A percentile compares a stretch with the other conserved stretches of the same genome.
Evolutionary conservation across 2,113 vertebrate genomes (phyloP).

Genomic region (pig (Sus scrofa)): DNA sequence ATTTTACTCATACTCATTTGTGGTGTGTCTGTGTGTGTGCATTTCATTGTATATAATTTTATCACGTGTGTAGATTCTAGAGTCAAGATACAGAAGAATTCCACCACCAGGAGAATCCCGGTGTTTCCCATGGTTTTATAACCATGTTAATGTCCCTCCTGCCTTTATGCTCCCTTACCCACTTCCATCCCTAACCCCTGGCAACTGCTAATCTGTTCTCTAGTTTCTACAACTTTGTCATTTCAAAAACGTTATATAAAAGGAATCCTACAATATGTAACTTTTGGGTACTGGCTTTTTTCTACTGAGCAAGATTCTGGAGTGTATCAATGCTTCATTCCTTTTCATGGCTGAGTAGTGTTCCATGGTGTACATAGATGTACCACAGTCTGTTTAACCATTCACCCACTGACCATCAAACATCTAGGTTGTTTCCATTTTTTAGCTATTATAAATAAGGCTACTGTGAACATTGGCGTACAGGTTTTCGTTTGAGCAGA

Average conservation of each 20-base stretch:
- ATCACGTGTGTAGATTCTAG: not conserved
- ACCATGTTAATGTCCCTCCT: not conserved
- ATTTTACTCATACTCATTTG: not conserved
- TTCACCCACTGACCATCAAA: not conserved
- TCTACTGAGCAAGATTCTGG: not conserved
- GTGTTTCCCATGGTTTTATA: not conserved
- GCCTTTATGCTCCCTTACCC: not conserved
- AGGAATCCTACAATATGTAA: not conserved
- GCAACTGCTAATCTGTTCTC: not conserved
- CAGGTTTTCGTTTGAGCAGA: constrained; percentile 5
- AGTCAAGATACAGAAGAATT: not conserved
- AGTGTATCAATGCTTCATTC: not conserved
- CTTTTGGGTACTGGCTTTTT: not conserved
- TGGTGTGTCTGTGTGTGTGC: not conserved
- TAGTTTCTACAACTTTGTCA: not conserved
- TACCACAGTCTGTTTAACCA: not conserved
- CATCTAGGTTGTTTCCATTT: not conserved
- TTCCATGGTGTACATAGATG: not conserved
- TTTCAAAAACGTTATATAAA: not conserved
- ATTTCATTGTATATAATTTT: not conserved
- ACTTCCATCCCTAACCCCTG: not conserved
- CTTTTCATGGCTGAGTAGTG: not conserved
- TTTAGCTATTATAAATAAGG: not conserved
- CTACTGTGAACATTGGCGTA: not conserved
- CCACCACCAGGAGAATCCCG: no score